Conservation (phyloP, 2,797 vertebrate species). For the Pseudochromis fuscus region DNA sequence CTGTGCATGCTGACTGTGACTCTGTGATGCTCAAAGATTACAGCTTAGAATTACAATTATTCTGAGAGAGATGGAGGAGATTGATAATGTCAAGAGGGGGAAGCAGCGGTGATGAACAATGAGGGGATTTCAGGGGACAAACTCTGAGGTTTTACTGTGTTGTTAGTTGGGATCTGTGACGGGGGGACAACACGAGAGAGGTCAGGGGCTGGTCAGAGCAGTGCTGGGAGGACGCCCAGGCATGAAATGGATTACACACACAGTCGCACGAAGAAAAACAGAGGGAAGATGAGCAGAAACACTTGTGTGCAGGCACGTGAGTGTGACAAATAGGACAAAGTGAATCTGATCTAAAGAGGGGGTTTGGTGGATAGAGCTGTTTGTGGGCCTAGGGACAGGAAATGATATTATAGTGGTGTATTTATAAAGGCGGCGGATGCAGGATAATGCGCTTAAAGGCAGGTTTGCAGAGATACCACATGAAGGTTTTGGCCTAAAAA, state of each 20-base stretch:
- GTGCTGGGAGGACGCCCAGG: conserved; percentile 44
- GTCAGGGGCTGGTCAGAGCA: conserved; percentile 62
- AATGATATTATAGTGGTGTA: not conserved
- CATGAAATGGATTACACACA: conserved; percentile 70
- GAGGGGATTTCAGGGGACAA: conserved; percentile 14
- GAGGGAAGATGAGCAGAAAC: conserved; percentile 33
- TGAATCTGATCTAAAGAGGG: conserved; percentile 48
- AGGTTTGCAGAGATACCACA: conserved; percentile 2
- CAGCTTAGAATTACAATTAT: conserved; percentile 40
- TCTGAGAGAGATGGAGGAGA: conserved; percentile 30
- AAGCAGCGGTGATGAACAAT: conserved; percentile 33
- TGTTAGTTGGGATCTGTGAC: conserved; percentile 33
- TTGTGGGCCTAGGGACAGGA: conserved; percentile 1
- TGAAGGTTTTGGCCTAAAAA: not conserved
- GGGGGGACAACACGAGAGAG: conserved; percentile 41
- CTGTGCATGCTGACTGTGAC: conserved; percentile 19
- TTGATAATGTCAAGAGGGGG: conserved; percentile 40
- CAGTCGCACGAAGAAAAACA: conserved; percentile 43
- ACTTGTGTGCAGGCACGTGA: conserved; percentile 40
- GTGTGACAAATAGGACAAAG: conserved; percentile 45
- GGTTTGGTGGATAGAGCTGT: conserved; percentile 21
- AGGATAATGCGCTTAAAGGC: not conserved
- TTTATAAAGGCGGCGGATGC: conserved; percentile 15
- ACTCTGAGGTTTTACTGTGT: conserved; percentile 10
- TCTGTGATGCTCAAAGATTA: conserved; percentile 19